Conservation (phyloP, 2,113 vertebrate genomes). For the Nannospalax galili region DNA sequence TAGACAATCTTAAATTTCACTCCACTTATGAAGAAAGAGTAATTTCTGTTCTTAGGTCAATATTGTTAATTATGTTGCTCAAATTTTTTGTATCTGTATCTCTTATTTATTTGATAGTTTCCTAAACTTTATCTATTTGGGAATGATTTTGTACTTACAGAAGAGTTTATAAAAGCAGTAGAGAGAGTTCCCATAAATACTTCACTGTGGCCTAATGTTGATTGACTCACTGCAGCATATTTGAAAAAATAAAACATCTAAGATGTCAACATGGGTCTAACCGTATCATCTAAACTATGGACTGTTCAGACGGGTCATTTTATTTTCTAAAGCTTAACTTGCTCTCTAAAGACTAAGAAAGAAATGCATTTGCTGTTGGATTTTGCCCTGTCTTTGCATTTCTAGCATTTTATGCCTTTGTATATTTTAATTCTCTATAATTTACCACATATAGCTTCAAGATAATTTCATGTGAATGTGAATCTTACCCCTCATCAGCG, state of each 20-base stretch:
- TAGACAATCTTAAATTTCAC: not conserved
- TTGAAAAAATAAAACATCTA: not conserved
- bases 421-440: constrained; percentile 35
- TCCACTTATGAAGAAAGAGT: not conserved
- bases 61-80: not conserved
- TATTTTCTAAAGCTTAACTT: constrained; percentile 11
- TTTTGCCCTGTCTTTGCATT: not conserved
- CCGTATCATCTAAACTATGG: not conserved
- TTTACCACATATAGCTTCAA: not conserved
- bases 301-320: not conserved
- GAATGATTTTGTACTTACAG: not conserved
- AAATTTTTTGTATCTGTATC: not conserved
- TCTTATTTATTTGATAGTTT: constrained; percentile 22
- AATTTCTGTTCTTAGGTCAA: not conserved
- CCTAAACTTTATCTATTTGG: not conserved
- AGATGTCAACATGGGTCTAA: not conserved
- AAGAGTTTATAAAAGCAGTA: not conserved
- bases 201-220: not conserved
- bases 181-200: not conserved
- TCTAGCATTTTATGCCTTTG: not conserved
- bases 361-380: not conserved
- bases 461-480: not conserved
- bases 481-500: not conserved
- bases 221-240: not conserved
- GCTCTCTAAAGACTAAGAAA: constrained; percentile 5